A percentile compares a stretch with the other conserved stretches of the same genome.
Evolutionary conservation across 1,140 invertebrate genomes (phyloP).

Genomic region (Tetranychus cinnabarinus): DNA sequence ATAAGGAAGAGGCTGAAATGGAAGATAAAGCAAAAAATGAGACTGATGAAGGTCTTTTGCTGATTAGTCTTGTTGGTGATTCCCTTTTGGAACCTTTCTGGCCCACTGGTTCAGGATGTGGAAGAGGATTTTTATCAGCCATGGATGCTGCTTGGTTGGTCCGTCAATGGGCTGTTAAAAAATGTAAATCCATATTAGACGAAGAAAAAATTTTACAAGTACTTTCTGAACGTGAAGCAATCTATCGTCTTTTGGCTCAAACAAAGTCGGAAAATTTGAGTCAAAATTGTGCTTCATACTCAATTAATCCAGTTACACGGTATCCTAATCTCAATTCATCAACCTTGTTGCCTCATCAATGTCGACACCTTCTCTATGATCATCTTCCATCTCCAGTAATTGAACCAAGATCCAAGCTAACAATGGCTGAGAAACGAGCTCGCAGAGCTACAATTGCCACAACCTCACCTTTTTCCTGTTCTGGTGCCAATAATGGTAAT

Average conservation of each 20-base stretch:
- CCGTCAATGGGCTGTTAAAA: constrained; percentile 42
- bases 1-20: not conserved
- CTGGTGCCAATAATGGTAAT: too few species aligned
- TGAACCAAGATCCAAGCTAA: constrained; percentile 14
- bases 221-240: constrained; percentile 76
- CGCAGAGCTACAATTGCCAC: constrained; percentile 9
- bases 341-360: constrained; percentile 40
- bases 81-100: constrained; percentile 37
- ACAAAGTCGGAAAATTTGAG: constrained; percentile 86
- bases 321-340: constrained; percentile 29
- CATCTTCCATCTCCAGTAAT: constrained; percentile 7
- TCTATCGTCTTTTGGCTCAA: constrained; percentile 70
- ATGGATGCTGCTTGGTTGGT: constrained; percentile 92
- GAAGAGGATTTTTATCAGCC: constrained; percentile 79
- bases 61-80: constrained; percentile 7
- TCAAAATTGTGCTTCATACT: constrained; percentile 63
- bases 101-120: constrained; percentile 93
- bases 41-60: not conserved
- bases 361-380: constrained; percentile 17
- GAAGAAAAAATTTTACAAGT: constrained; percentile 23
- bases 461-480: not conserved
- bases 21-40: not conserved
- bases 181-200: not conserved
- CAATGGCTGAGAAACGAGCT: constrained; percentile 4
- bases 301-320: constrained; percentile 57